Conservation (phyloP, 2,797 vertebrate genomes). For the Epinephelus coioides region DNA sequence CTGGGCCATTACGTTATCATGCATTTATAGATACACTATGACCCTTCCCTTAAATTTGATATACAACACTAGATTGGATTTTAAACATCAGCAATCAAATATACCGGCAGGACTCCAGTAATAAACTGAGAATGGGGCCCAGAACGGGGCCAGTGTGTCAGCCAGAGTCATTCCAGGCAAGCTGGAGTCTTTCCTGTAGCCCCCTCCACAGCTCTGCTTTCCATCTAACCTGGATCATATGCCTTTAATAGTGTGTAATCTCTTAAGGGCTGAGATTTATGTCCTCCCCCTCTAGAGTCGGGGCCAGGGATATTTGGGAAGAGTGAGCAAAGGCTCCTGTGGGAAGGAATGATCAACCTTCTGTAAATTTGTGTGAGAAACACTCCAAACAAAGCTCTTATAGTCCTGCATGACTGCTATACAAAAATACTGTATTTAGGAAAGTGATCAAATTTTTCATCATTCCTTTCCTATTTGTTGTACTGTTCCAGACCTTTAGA, state of each 20-base stretch:
- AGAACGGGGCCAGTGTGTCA: constrained; percentile 69
- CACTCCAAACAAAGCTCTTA: constrained; percentile 14
- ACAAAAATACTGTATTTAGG: background rate
- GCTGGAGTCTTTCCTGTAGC: constrained; percentile 61
- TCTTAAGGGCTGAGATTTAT: constrained; percentile 73
- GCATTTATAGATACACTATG: constrained; percentile 23
- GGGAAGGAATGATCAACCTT: constrained; percentile 50
- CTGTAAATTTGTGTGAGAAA: constrained; percentile 40
- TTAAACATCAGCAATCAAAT: constrained; percentile 47
- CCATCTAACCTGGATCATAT: constrained; percentile 72
- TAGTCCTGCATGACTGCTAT: constrained; percentile 3
- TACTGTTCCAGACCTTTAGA: background rate
- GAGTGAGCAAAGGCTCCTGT: constrained; percentile 49
- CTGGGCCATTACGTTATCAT: constrained; percentile 13
- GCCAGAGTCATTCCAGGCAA: constrained; percentile 64
- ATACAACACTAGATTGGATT: constrained; percentile 28
- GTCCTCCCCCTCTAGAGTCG: constrained; percentile 25
- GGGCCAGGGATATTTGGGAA: constrained; percentile 53
- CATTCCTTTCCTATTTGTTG: background rate
- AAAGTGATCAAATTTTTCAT: background rate
- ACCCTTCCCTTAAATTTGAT: constrained; percentile 34
- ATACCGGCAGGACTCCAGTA: constrained; percentile 11
- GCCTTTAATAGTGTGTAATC: constrained; percentile 77
- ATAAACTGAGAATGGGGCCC: constrained; percentile 40
- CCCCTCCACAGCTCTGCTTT: constrained; percentile 61